Conservation (phyloP, 1,140 invertebrate genomes). For the Nephila pilipes region DNA sequence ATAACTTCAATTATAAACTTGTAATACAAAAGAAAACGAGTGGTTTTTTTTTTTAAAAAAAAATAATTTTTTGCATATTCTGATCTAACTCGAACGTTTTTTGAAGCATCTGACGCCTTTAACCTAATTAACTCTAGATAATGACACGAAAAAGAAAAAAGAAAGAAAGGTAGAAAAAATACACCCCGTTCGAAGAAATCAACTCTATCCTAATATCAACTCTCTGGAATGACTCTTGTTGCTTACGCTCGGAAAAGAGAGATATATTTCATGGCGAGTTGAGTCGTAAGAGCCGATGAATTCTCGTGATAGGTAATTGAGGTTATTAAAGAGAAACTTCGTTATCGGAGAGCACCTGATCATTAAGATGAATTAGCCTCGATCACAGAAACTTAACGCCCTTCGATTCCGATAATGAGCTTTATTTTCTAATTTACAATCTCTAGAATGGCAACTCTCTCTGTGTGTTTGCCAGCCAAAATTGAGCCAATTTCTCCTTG, state of each 20-base stretch:
- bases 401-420: conserved; percentile 73
- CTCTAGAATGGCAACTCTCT: neutral
- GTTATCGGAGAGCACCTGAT: conserved; percentile 55
- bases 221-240: neutral
- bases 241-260: neutral
- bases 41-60: too few relatives aligned
- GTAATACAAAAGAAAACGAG: too few relatives aligned
- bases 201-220: neutral
- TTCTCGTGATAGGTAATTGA: conserved; percentile 37
- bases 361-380: conserved; percentile 74
- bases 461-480: neutral
- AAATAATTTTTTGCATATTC: too few relatives aligned
- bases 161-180: too few relatives aligned
- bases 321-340: conserved; percentile 62
- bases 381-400: conserved; percentile 39
- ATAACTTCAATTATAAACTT: too few relatives aligned
- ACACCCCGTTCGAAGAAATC: neutral
- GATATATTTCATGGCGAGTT: conserved; percentile 6
- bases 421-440: conserved; percentile 70
- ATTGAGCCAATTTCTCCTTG: neutral
- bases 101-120: too few relatives aligned
- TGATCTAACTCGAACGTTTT: too few relatives aligned
- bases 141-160: too few relatives aligned
- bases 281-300: too few relatives aligned
- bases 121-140: too few relatives aligned